Evolutionary conservation across 1,140 invertebrate genomes (phyloP).

Genomic region (Agrilus planipennis): DNA sequence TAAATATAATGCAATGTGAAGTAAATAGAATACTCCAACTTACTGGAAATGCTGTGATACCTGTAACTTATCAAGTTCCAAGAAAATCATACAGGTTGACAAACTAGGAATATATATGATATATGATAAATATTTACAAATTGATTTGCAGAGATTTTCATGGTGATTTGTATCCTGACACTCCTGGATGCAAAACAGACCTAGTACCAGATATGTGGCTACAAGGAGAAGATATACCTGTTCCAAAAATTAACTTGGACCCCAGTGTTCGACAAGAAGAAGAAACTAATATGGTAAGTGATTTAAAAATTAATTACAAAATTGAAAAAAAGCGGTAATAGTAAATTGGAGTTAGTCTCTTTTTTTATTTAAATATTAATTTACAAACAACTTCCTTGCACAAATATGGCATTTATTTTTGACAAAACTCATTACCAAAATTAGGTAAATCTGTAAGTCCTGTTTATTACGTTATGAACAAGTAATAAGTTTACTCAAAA

Average conservation of each 20-base stretch:
- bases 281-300: conserved; percentile 48
- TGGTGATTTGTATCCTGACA: conserved; percentile 84
- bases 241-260: conserved; percentile 70
- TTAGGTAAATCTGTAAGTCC: too few species aligned
- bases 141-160: conserved; percentile 87
- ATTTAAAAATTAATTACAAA: not conserved
- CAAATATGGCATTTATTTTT: too few species aligned
- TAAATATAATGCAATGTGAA: conserved; percentile 91
- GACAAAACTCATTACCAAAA: too few species aligned
- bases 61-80: conserved; percentile 88
- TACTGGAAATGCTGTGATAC: conserved; percentile 72
- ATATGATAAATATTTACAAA: not conserved
- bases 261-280: conserved; percentile 51
- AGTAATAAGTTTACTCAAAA: too few species aligned
- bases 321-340: too few species aligned
- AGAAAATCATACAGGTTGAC: conserved; percentile 48
- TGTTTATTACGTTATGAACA: too few species aligned
- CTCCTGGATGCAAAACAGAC: conserved; percentile 60
- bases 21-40: conserved; percentile 82
- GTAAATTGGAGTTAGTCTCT: too few species aligned
- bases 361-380: too few species aligned
- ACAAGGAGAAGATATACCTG: conserved; percentile 51
- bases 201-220: conserved; percentile 69
- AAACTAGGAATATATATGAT: not conserved
- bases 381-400: too few species aligned